These are phyloP conservation scores for Notechis scutatus DNA, from an alignment of 2,113 vertebrate species.

Conservation along the genomic window DNA sequence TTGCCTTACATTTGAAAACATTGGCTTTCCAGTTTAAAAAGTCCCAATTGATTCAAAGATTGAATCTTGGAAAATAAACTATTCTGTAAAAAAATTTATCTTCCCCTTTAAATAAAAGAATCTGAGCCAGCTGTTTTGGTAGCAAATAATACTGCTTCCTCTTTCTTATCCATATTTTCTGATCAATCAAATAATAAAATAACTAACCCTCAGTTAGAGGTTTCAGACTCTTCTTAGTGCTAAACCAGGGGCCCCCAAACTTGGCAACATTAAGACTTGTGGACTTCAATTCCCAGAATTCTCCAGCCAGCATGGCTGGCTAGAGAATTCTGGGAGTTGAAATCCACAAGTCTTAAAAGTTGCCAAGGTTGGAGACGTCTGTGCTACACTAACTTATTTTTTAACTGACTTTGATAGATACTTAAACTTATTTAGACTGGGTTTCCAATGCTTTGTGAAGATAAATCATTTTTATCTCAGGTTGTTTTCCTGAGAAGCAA, in stretches of 20 bases:
- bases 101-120: background rate
- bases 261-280: too few species aligned
- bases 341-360: too few species aligned
- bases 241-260: too few species aligned
- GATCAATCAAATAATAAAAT: background rate
- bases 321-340: too few species aligned
- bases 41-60: background rate
- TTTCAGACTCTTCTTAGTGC: background rate
- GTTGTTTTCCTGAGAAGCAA: background rate
- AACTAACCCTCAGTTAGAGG: background rate
- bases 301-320: too few species aligned
- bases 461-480: background rate
- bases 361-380: too few species aligned
- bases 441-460: background rate
- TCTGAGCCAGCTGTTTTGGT: background rate
- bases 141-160: too few species aligned
- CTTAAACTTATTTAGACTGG: background rate
- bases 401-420: background rate
- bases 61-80: background rate
- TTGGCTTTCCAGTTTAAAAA: background rate
- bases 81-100: background rate
- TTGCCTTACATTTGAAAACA: background rate
- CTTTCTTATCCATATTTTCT: background rate
- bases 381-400: background rate
- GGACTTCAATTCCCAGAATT: too few species aligned